These are phyloP conservation scores for Actinia tenebrosa DNA, from an alignment of 64 coral and sea anemone genomes.

Conservation along the genomic window DNA sequence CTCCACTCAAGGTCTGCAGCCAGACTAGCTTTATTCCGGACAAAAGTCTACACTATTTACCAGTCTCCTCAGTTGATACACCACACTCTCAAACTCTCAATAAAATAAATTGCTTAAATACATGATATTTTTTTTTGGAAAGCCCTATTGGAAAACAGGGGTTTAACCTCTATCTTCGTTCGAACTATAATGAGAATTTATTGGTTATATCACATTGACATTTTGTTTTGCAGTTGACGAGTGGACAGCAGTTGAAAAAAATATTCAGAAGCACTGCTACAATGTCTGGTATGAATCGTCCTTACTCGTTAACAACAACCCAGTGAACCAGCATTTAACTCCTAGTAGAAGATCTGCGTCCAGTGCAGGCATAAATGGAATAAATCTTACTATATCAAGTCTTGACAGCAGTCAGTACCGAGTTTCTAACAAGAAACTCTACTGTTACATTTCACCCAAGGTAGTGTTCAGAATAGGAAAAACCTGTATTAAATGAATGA, in stretches of 20 bases:
- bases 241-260: constrained; percentile 58
- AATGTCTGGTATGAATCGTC: constrained; percentile 94
- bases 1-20: too few species aligned
- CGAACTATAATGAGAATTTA: too few species aligned
- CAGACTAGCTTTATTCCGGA: too few species aligned
- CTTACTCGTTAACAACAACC: constrained; percentile 24
- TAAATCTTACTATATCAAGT: neutral
- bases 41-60: too few species aligned
- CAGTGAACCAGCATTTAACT: neutral
- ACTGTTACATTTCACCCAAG: constrained; percentile 85
- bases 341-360: neutral
- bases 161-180: too few species aligned
- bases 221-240: constrained; percentile 47
- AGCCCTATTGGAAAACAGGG: too few species aligned
- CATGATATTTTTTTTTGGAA: too few species aligned
- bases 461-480: constrained; percentile 7
- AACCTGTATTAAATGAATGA: neutral
- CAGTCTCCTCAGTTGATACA: too few species aligned
- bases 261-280: constrained; percentile 64
- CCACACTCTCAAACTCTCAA: too few species aligned
- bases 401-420: neutral
- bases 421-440: constrained; percentile 45
- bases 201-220: too few species aligned
- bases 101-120: too few species aligned
- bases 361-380: neutral